Evolutionary conservation across 2,888 invertebrate genomes (phyloP), one percentile per base, ranked within the genome.

Genomic region (Ochropleura leucogaster): DNA sequence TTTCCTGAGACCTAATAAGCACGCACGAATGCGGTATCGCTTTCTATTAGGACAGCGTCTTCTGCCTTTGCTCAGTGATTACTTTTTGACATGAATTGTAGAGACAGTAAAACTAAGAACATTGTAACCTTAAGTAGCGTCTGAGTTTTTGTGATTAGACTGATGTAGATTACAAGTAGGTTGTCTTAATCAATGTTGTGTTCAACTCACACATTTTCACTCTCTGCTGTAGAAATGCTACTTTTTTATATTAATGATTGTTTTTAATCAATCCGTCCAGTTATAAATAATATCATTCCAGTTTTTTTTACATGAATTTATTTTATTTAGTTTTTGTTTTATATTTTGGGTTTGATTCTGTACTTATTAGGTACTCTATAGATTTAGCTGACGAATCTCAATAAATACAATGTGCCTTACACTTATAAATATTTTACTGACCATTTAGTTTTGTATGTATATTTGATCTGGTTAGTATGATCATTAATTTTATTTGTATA

Each of bases 151-250:
- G 76, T 9, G 9, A 51, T 80, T 80, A 81, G 78, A 86, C 81
- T 82, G 78, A 72, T 74, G 49, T 86, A 84, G 88, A 85, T 83
- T 68, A 83, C 63, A 64, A 73, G 47, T 77, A 81, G 65, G 60
- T 65, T 79, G 69, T 57, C 49, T 40, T 12, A 59, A 44, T 59
- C 20, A 8, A 57, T 59, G 57, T 63, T 59, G n/a, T 70, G 12
- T 51, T n/a, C n/a, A 7, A 44, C 59, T 60, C 6, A 57, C 30
- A 70, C 42, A 55, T 53, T 59, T 51, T 46, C 12, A 69, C 7
- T 62, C 40, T 55, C 16, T 63, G 57, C 49, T 74, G 79, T 70
- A 70, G 44, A 71, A 81, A 70, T 60, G 74, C 69, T 77, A 63
- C 44, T 46, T 67, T 77, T 49, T 46, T 9, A 30, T 67, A 55